Conservation (phyloP, 1,140 invertebrate species). For the Drosophila arizonae region DNA sequence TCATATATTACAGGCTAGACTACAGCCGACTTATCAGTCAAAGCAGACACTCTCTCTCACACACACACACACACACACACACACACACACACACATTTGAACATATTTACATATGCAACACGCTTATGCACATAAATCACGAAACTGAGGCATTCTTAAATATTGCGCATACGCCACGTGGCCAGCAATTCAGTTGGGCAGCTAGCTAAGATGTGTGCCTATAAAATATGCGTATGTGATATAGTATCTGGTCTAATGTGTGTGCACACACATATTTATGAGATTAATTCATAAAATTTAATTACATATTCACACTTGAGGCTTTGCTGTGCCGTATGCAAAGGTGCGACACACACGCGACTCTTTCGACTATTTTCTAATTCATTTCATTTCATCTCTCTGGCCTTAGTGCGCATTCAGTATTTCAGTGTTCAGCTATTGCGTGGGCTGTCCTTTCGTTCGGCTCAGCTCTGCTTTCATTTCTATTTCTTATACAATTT, state of each 20-base stretch:
- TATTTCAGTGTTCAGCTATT: slow-evolving; percentile 7
- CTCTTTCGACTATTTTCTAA: slow-evolving; percentile 19
- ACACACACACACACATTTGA: not conserved
- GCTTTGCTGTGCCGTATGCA: slow-evolving; percentile 36
- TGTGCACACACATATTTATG: slow-evolving; percentile 28
- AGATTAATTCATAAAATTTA: slow-evolving; percentile 75
- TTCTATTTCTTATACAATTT: slow-evolving; percentile 55
- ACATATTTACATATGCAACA: not conserved
- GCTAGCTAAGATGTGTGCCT: slow-evolving; percentile 12
- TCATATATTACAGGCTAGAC: not conserved
- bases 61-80: not conserved
- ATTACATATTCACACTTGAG: slow-evolving; percentile 76
- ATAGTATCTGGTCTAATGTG: slow-evolving; percentile 12
- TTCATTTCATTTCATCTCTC: slow-evolving; percentile 11
- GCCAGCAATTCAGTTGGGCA: no score
- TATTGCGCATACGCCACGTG: slow-evolving; percentile 36
- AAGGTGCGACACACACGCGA: slow-evolving; percentile 75
- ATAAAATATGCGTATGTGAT: slow-evolving; percentile 17
- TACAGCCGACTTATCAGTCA: slow-evolving; percentile 11
- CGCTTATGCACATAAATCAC: slow-evolving; percentile 30
- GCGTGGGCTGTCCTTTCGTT: slow-evolving; percentile 46
- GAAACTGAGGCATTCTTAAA: slow-evolving; percentile 1
- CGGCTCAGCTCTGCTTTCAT: slow-evolving; percentile 30
- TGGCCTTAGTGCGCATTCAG: not conserved
- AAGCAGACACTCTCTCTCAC: not conserved